Evolutionary conservation across 2,797 vertebrate species (phyloP).

Genomic region (Neosalanx taihuensis): DNA sequence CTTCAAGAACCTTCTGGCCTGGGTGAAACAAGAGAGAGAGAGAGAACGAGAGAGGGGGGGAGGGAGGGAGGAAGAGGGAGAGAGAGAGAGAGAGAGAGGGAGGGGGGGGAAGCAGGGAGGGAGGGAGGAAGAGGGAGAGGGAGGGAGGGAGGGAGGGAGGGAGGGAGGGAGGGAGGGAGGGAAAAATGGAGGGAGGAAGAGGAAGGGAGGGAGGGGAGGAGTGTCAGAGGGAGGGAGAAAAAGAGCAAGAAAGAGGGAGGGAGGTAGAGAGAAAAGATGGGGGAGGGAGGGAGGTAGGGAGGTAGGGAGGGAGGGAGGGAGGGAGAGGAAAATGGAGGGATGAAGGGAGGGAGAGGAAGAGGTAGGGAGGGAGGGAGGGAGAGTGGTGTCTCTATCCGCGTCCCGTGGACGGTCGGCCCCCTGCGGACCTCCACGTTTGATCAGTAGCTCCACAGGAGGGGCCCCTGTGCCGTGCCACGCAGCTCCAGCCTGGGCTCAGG

Average conservation of each 20-base stretch:
- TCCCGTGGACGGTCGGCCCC: background rate
- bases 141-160: too few relatives aligned
- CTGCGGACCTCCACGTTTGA: slow-evolving; percentile 48
- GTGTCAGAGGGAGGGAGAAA: background rate
- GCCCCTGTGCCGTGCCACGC: slow-evolving; percentile 36
- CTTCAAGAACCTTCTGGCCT: slow-evolving; percentile 2
- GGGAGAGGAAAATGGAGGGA: too few relatives aligned
- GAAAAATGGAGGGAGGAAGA: too few relatives aligned
- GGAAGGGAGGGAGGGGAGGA: too few relatives aligned
- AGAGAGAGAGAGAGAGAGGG: background rate
- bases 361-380: too few relatives aligned
- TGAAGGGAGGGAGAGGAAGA: too few relatives aligned
- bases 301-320: too few relatives aligned
- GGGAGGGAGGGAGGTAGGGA: too few relatives aligned
- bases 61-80: background rate
- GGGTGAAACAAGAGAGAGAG: background rate
- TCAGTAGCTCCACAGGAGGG: slow-evolving; percentile 50
- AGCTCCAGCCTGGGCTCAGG: slow-evolving; percentile 49
- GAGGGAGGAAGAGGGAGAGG: too few relatives aligned
- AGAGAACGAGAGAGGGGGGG: background rate
- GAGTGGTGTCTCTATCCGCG: background rate
- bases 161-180: too few relatives aligned
- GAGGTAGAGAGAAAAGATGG: background rate
- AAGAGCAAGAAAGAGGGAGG: too few relatives aligned
- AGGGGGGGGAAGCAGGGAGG: background rate